These are phyloP conservation scores for Aleadryas rufinucha DNA, from an alignment of 2,113 vertebrate genomes.

Conservation along the genomic window DNA sequence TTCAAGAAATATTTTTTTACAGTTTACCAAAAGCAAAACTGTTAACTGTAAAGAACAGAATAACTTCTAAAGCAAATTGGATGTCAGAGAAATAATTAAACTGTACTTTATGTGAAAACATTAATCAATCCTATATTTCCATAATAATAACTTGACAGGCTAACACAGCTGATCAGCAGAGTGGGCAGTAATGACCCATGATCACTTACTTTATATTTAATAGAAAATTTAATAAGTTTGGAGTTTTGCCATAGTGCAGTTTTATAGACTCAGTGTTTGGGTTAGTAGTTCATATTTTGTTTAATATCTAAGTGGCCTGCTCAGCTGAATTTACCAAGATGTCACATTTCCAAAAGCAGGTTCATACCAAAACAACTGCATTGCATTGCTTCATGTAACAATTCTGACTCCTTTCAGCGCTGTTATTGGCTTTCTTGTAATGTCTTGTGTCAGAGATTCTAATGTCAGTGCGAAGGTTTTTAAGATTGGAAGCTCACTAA, in stretches of 20 bases:
- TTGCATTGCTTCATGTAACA: not conserved
- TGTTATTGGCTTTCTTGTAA: not conserved
- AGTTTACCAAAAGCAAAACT: slow-evolving; percentile 48
- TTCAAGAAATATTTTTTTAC: slow-evolving; percentile 45
- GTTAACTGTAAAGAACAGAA: slow-evolving; percentile 74
- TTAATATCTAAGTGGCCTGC: not conserved
- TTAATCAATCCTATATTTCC: slow-evolving; percentile 76
- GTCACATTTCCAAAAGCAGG: not conserved
- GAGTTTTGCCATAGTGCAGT: slow-evolving; percentile 62
- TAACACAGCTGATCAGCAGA: slow-evolving; percentile 79
- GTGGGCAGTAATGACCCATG: slow-evolving; percentile 82
- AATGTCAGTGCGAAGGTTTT: not conserved
- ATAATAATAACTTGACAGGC: slow-evolving; percentile 71
- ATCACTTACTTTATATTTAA: slow-evolving; percentile 84
- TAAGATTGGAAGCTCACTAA: not conserved
- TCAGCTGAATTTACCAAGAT: not conserved
- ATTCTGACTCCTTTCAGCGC: not conserved
- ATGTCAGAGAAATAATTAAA: slow-evolving; percentile 76
- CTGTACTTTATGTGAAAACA: slow-evolving; percentile 71
- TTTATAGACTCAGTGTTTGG: slow-evolving; percentile 50
- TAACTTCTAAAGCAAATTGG: slow-evolving; percentile 74
- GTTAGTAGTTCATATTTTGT: slow-evolving; percentile 23
- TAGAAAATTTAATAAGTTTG: slow-evolving; percentile 78
- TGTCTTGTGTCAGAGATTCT: not conserved
- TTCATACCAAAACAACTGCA: not conserved